Evolutionary conservation across 2,888 invertebrate species (phyloP).

Genomic region (Geophilus truncorum): DNA sequence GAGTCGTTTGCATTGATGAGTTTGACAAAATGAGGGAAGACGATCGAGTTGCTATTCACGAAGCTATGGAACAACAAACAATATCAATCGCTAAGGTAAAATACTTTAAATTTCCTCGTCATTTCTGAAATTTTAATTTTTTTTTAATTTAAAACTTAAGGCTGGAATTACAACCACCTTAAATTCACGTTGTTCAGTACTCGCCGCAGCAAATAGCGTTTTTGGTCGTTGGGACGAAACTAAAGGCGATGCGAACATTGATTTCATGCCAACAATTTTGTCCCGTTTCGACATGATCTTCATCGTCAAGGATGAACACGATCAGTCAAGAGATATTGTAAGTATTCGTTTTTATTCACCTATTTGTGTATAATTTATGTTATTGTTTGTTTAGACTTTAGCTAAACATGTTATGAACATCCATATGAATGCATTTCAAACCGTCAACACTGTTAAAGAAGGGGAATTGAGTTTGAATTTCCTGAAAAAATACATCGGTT

Average conservation of each 20-base stretch:
- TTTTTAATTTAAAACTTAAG: constrained; percentile 46
- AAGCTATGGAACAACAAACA: constrained; percentile 99
- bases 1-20: constrained; percentile 99
- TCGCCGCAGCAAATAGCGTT: constrained; percentile 97
- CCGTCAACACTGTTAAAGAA: constrained; percentile 56
- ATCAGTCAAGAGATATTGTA: constrained; percentile 78
- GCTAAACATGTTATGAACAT: constrained; percentile 96
- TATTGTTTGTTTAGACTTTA: constrained; percentile 57
- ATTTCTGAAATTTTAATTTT: background rate
- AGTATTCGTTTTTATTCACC: constrained; percentile 40
- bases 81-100: constrained; percentile 93
- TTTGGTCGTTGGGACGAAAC: constrained; percentile 99
- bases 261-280: constrained; percentile 99
- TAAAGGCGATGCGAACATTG: constrained; percentile 95
- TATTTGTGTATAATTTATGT: background rate
- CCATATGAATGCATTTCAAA: constrained; percentile 77
- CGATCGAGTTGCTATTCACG: constrained; percentile 97
- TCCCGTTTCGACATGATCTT: constrained; percentile 99
- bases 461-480: constrained; percentile 81
- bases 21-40: constrained; percentile 99
- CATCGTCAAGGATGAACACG: constrained; percentile 95
- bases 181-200: constrained; percentile 96
- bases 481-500: constrained; percentile 88
- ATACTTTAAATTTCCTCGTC: background rate
- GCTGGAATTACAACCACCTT: constrained; percentile 98